Evolutionary conservation across 37 sponge, comb jelly and placozoan genomes (phyloP), one percentile per base, ranked within the genome.

Genomic region (Axinella damicornis): DNA sequence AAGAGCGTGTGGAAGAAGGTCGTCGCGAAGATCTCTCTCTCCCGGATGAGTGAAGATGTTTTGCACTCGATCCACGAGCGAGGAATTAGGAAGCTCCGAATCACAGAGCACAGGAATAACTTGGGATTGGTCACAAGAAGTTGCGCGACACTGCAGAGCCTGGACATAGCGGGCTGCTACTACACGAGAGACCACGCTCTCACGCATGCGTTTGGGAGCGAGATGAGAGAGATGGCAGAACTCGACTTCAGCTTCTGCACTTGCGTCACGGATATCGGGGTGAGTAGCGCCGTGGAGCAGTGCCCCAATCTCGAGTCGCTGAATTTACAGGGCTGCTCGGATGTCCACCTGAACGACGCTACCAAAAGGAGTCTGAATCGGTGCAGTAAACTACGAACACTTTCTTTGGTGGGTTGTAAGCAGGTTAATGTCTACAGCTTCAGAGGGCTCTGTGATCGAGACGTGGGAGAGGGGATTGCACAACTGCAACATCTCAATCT

Each of bases 101-200:
- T 67, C 69, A 27, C 5, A 2, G 69, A 67, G 20, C 69, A 67
- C 69, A 27, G 35, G 20, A 32, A 31, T 19, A 67, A 67, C 28
- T 31, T 67, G 31, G 34, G 30, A 6, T 31, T 9, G 34, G 19
- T 67, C 5, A 27, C 31, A 67, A 27, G 31, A 13, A 2, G 19
- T 33, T 27, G 2, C 12, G 34, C 2, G 19, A 28, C 69, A 18
- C 6, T 67, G 9, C n/a, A 27, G 19, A 6, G 31, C 6, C 69
- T 67, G 19, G 69, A 67, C 12, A 67, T 67, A 5, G 2, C 34
- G 31, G 69, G 69, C 19, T 67, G 69, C 69, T 13, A 67, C 34
- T 67, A 67, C 69, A 67, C 69, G 19, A 67, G 31, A 27, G 69
- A 67, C 35, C 34, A 67, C 11, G 12, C 34, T 27, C 20, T 67